Conservation (phyloP, 1,140 invertebrate genomes). For the Eulimnadia texana region DNA sequence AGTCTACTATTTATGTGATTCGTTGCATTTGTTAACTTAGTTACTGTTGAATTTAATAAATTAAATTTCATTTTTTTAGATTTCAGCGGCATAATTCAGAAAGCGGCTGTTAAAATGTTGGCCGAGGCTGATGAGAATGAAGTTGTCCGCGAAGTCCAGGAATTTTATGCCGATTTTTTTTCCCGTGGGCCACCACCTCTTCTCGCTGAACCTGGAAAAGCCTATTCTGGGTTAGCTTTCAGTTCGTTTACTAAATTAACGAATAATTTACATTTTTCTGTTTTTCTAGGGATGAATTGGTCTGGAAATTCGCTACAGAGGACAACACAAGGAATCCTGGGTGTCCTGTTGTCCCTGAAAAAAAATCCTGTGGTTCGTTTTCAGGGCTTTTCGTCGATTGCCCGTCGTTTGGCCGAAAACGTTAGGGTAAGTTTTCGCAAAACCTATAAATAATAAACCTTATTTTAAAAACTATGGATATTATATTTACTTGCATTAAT, state of each 20-base stretch:
- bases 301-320: slow-evolving; percentile 53
- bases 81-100: slow-evolving; percentile 95
- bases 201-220: slow-evolving; percentile 40
- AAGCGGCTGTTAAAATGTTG: slow-evolving; percentile 86
- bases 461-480: no score
- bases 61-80: slow-evolving; percentile 41
- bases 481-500: no score
- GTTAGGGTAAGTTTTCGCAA: slow-evolving; percentile 39
- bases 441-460: no score
- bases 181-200: slow-evolving; percentile 78
- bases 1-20: slow-evolving; percentile 90
- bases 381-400: slow-evolving; percentile 72
- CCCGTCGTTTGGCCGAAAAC: slow-evolving; percentile 70
- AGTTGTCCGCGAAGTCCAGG: slow-evolving; percentile 84
- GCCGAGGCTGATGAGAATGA: slow-evolving; percentile 97
- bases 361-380: slow-evolving; percentile 82
- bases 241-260: not conserved
- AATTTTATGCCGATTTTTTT: slow-evolving; percentile 91
- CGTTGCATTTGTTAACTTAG: not conserved
- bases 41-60: slow-evolving; percentile 7
- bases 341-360: slow-evolving; percentile 79
- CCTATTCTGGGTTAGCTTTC: slow-evolving; percentile 10
- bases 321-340: slow-evolving; percentile 67
- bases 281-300: slow-evolving; percentile 49
- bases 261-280: slow-evolving; percentile 8